Base-by-base conservation (phyloP, 2,113 vertebrate species). In the Spilogale gracilis region DNA sequence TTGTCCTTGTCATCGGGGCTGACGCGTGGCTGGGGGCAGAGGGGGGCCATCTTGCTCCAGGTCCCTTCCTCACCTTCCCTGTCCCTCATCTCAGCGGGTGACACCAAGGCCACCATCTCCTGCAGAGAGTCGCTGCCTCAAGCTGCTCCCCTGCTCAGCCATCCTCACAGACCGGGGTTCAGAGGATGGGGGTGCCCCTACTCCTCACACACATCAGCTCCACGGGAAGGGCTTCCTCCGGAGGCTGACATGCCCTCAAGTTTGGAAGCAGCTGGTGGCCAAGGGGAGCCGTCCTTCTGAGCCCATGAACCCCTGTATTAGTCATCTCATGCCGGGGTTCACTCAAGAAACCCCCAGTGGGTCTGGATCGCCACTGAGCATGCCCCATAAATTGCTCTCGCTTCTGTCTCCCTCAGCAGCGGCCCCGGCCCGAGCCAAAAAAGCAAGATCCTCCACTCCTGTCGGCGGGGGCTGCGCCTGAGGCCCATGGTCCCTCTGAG, bases 321-420 rank as follows among this genome's bases (percentile, higher is more conserved):
- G 43, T 65, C 81, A 20, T 43, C 92, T 78, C 86, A 97, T 71
- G 20, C 1, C 3, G n/a, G 69, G 52, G 71, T 69, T 38, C 94
- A 92, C 91, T 95, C 85, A 52, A 65, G 67, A 81, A 94, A 83
- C 69, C 56, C 73, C 93, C 81, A 78, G 80, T 1, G 0, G 20
- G 7, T 80, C 81, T 89, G 93, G 85, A 92, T 63, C 10, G 5
- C 96, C 89, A 86, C 65, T 54, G 89, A 96, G 94, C 79, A 83
- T 3, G 43, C 6, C 0, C 56, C 48, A 45, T 2, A 69, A 88
- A 74, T 48, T 61, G 21, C 63, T 81, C 1, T 91, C 43, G 91
- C 91, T 63, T 52, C 54, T 84, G 54, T 73, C 14, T 67, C 81
- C 48, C 21, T 67, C 74, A 11, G 92, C 45, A 63, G 52, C 84